These are phyloP conservation scores for Holothuria glaberrima DNA, from an alignment of 35 echinoderm and acorn worm species.

Conservation along the genomic window DNA sequence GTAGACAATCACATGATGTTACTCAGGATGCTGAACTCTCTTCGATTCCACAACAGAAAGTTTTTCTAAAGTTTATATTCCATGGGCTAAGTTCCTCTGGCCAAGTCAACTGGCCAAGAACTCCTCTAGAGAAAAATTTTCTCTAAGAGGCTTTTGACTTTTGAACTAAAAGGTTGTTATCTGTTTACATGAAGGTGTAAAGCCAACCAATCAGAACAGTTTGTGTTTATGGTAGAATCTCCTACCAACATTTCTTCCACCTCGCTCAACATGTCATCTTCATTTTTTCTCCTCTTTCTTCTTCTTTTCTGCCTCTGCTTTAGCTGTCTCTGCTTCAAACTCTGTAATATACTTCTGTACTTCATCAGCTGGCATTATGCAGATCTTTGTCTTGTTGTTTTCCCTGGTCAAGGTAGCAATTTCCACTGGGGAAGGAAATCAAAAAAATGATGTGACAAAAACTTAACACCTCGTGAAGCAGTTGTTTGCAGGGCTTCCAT, in stretches of 20 bases:
- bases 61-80: too few species aligned
- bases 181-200: neutral
- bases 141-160: too few species aligned
- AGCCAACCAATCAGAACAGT: neutral
- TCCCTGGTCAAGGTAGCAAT: slow-evolving; percentile 92
- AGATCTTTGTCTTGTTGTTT: slow-evolving; percentile 82
- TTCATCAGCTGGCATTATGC: slow-evolving; percentile 76
- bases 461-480: too few species aligned
- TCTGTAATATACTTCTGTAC: slow-evolving; percentile 76
- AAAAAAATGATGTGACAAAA: too few species aligned
- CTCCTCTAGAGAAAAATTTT: too few species aligned
- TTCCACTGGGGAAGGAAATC: slow-evolving; percentile 71
- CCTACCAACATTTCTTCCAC: too few species aligned
- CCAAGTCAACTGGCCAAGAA: too few species aligned
- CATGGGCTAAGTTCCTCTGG: too few species aligned
- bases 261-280: neutral
- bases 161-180: neutral
- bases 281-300: slow-evolving; percentile 92
- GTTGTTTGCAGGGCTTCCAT: too few species aligned
- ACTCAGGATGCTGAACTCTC: too few species aligned
- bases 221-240: neutral
- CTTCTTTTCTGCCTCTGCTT: slow-evolving; percentile 92
- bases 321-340: slow-evolving; percentile 87
- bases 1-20: too few species aligned
- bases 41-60: too few species aligned